A percentile compares a stretch with the other conserved stretches of the same genome.
Evolutionary conservation across 2,888 invertebrate genomes (phyloP).

Genomic region (Tetragnatha montana): DNA sequence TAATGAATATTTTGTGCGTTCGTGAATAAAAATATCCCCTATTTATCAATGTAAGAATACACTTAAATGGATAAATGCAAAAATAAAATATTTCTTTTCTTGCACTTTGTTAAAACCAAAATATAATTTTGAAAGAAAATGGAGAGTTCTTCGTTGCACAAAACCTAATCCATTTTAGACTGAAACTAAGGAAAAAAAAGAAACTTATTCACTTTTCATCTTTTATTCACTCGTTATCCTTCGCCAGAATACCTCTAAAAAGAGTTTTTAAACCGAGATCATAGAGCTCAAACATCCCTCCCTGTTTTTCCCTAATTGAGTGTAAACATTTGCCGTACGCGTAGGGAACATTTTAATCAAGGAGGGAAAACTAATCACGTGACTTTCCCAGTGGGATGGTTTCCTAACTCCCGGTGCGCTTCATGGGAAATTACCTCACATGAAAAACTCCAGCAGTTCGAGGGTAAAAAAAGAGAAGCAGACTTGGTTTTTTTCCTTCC

Average conservation of each 20-base stretch:
- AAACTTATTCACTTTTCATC: background rate
- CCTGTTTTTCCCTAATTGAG: background rate
- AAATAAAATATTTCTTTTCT: too few relatives aligned
- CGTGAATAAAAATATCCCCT: too few relatives aligned
- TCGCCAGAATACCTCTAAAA: background rate
- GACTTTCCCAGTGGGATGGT: constrained; percentile 7
- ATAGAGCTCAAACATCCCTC: background rate
- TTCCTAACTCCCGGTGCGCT: background rate
- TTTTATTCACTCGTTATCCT: background rate
- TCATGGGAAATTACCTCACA: background rate
- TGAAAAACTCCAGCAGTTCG: background rate
- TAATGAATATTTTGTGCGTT: too few relatives aligned
- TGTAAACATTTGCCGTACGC: background rate
- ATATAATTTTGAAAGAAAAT: too few relatives aligned
- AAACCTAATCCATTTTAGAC: background rate
- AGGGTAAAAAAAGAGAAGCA: background rate
- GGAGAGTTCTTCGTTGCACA: too few relatives aligned
- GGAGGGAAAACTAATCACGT: constrained; percentile 24
- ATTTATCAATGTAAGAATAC: too few relatives aligned
- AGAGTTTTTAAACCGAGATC: background rate
- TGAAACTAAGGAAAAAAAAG: background rate
- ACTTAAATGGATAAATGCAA: too few relatives aligned
- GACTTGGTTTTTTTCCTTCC: background rate
- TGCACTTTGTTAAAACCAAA: too few relatives aligned
- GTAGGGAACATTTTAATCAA: constrained; percentile 16